These are phyloP conservation scores for Nephrotoma flavescens DNA, from an alignment of 2,888 invertebrate genomes.

Conservation along the genomic window DNA sequence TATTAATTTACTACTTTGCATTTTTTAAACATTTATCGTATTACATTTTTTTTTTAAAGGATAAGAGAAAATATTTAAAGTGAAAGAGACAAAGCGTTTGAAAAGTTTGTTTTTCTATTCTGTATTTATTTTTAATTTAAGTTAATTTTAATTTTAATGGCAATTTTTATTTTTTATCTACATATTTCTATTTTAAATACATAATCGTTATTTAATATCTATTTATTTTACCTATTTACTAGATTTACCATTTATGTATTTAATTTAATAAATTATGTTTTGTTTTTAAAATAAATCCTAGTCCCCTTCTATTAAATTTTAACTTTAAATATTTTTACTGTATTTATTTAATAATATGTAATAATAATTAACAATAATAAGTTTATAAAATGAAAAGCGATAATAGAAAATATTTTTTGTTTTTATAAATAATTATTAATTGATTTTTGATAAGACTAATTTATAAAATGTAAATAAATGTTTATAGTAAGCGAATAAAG, in stretches of 20 bases:
- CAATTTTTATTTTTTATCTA: background rate
- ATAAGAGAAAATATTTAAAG: background rate
- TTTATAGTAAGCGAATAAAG: background rate
- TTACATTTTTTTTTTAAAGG: background rate
- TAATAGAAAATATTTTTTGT: background rate
- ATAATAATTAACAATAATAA: background rate
- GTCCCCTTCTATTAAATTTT: background rate
- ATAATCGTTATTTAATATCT: background rate
- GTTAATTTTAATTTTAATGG: background rate
- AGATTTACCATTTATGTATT: background rate
- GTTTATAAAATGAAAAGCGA: background rate
- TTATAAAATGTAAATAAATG: background rate
- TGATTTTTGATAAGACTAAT: background rate
- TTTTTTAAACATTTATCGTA: background rate
- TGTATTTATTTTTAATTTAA: background rate
- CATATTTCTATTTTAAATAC: background rate
- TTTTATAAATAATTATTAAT: background rate
- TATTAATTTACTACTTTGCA: background rate
- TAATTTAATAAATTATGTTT: background rate
- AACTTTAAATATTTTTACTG: background rate
- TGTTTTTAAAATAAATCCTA: background rate
- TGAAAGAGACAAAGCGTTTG: background rate
- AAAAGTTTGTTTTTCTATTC: background rate
- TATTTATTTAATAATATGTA: background rate
- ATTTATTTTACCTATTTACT: background rate